Evolutionary conservation across 2,888 invertebrate species (phyloP).

Genomic region (Drosophila acutilabella): DNA sequence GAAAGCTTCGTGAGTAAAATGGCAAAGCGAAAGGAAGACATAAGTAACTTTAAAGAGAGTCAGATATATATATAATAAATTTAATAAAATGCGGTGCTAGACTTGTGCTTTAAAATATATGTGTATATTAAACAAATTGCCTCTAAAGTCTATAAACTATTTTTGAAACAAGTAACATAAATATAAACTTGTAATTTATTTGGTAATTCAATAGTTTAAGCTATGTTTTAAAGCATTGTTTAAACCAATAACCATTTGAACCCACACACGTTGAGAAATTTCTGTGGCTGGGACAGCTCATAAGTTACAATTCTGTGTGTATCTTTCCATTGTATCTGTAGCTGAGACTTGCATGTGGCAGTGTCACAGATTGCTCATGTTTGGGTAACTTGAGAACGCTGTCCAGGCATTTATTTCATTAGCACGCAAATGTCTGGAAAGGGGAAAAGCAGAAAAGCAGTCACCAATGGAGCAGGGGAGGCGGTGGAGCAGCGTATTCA

Average conservation of each 20-base stretch:
- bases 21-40: background rate
- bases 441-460: slow-evolving; percentile 28
- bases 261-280: slow-evolving; percentile 76
- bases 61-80: background rate
- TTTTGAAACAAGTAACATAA: no score
- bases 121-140: no score
- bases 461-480: background rate
- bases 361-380: slow-evolving; percentile 75
- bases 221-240: no score
- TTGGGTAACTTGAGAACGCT: slow-evolving; percentile 73
- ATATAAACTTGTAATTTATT: no score
- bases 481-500: slow-evolving; percentile 41
- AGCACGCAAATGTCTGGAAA: slow-evolving; percentile 59
- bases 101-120: no score
- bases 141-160: no score
- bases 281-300: slow-evolving; percentile 62
- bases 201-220: no score
- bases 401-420: slow-evolving; percentile 80
- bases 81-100: background rate
- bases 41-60: background rate
- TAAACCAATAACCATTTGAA: slow-evolving; percentile 32
- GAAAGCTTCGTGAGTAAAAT: slow-evolving; percentile 2
- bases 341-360: slow-evolving; percentile 40
- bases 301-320: slow-evolving; percentile 56
- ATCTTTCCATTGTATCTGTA: slow-evolving; percentile 31